A percentile compares a stretch with the other conserved stretches of the same genome.
Evolutionary conservation across 1,140 invertebrate genomes (phyloP).

Genomic region (Megathymus violae): DNA sequence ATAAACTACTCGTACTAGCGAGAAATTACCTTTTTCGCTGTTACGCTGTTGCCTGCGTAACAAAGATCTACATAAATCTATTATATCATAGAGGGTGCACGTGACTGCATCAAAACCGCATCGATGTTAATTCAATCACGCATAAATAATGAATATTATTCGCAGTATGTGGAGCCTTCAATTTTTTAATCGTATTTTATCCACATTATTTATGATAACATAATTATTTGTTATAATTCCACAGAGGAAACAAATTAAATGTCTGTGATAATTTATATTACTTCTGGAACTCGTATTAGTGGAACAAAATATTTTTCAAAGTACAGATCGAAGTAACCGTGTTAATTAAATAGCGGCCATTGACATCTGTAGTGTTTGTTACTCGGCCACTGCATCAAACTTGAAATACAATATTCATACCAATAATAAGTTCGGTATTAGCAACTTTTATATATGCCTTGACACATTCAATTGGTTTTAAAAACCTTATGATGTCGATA

Average conservation of each 20-base stretch:
- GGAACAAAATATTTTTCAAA: constrained; percentile 56
- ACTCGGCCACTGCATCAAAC: constrained; percentile 20
- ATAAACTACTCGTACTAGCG: constrained; percentile 7
- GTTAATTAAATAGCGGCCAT: constrained; percentile 66
- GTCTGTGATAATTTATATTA: neutral
- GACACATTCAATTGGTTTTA: neutral
- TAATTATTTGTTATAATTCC: too few relatives aligned
- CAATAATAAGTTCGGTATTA: neutral
- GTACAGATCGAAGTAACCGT: constrained; percentile 64
- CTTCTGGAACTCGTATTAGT: constrained; percentile 37
- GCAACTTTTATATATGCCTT: neutral
- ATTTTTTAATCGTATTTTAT: too few relatives aligned
- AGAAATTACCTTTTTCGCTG: constrained; percentile 4
- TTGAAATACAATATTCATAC: constrained; percentile 8
- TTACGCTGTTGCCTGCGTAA: constrained; percentile 8
- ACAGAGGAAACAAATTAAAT: neutral
- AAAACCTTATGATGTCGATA: neutral
- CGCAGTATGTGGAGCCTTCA: neutral
- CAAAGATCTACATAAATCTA: constrained; percentile 23
- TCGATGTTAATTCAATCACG: constrained; percentile 12
- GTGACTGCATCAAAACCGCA: constrained; percentile 6
- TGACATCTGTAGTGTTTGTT: constrained; percentile 42
- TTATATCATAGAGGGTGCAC: constrained; percentile 24
- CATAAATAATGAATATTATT: constrained; percentile 6
- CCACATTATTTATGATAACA: too few relatives aligned